A percentile compares a stretch with the other conserved stretches of the same genome.
Evolutionary conservation across 2,797 vertebrate species (phyloP).

Genomic region (Neopelma chrysocephalum): DNA sequence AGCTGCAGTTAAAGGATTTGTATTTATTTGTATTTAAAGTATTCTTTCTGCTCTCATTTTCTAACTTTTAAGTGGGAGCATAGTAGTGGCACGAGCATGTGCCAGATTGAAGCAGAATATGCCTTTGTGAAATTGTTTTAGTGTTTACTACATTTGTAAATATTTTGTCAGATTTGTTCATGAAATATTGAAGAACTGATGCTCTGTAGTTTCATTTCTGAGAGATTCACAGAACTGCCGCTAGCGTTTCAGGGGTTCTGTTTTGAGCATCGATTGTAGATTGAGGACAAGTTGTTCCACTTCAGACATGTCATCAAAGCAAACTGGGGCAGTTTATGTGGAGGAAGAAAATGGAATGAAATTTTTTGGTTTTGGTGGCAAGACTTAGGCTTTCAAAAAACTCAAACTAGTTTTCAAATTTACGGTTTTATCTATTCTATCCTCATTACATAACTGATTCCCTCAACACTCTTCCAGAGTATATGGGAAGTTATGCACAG

Average conservation of each 20-base stretch:
- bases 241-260: background rate
- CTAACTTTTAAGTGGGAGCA: background rate
- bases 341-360: background rate
- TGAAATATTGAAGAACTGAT: conserved; percentile 47
- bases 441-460: background rate
- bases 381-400: conserved; percentile 15
- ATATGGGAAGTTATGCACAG: background rate
- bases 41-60: background rate
- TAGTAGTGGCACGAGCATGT: accelerated
- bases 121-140: background rate
- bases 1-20: background rate
- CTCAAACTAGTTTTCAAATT: background rate
- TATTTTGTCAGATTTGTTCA: conserved; percentile 45
- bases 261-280: background rate
- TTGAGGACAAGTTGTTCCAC: conserved; percentile 49
- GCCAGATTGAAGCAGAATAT: background rate
- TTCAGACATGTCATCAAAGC: conserved; percentile 41
- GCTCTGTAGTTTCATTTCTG: conserved; percentile 28
- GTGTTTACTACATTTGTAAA: conserved; percentile 27
- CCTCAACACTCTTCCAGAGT: background rate
- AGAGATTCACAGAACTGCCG: background rate
- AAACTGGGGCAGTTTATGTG: conserved; percentile 45
- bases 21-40: background rate
- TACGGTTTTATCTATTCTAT: background rate
- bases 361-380: background rate